Evolutionary conservation across 1,140 invertebrate genomes (phyloP).

Genomic region (Arion vulgaris): DNA sequence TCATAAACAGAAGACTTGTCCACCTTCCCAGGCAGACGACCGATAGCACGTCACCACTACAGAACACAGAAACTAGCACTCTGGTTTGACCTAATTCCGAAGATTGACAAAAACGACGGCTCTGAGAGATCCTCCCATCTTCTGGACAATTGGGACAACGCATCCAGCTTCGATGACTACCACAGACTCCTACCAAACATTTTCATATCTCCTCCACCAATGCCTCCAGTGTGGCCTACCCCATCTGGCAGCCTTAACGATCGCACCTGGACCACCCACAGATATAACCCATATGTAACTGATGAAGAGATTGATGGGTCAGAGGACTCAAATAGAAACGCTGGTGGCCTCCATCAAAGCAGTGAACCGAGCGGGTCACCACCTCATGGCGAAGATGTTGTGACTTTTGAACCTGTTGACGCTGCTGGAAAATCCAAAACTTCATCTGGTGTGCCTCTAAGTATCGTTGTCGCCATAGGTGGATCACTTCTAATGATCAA

Average conservation of each 20-base stretch:
- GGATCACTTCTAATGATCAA: constrained; percentile 91
- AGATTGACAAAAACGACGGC: constrained; percentile 88
- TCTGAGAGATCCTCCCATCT: constrained; percentile 83
- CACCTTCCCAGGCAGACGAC: constrained; percentile 45
- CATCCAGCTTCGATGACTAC: constrained; percentile 60
- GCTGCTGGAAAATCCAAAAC: neutral
- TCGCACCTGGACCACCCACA: constrained; percentile 9
- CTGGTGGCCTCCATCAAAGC: neutral
- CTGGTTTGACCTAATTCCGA: constrained; percentile 95
- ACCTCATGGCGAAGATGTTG: neutral
- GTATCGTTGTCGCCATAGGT: constrained; percentile 92
- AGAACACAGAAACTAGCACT: constrained; percentile 95
- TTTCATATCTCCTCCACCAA: constrained; percentile 69
- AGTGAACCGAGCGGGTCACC: constrained; percentile 1
- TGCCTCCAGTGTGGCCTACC: constrained; percentile 51
- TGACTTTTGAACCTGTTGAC: neutral
- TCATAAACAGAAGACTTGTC: constrained; percentile 28
- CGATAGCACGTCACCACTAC: constrained; percentile 88
- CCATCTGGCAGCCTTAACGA: constrained; percentile 32
- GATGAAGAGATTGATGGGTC: constrained; percentile 1
- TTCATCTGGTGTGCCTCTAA: constrained; percentile 47
- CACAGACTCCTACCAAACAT: constrained; percentile 61
- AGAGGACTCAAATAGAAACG: constrained; percentile 40
- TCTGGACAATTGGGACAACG: constrained; percentile 78
- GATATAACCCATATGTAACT: neutral